Conservation (phyloP, 92 coral and sea anemone genomes). For the Pocillopora grandis region DNA sequence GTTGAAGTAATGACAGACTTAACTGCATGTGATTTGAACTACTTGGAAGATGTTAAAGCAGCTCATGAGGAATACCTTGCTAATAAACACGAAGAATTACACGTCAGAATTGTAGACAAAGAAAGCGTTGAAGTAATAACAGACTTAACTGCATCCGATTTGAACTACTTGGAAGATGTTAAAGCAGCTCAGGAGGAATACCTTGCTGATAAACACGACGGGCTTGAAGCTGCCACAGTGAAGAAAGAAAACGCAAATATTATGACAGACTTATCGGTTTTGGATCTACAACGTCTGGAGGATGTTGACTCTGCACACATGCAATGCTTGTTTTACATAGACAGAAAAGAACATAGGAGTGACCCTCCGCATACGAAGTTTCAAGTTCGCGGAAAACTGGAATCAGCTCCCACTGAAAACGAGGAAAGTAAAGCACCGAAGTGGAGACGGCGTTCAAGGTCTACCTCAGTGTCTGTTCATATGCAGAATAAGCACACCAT, state of each 20-base stretch:
- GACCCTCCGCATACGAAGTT: conserved; percentile 16
- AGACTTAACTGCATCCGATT: conserved; percentile 26
- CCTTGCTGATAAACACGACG: not conserved
- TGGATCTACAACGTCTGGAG: conserved; percentile 47
- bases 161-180: conserved; percentile 40
- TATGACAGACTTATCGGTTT: conserved; percentile 49
- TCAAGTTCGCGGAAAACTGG: conserved; percentile 15
- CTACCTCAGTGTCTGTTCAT: conserved; percentile 14
- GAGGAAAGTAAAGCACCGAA: conserved; percentile 23
- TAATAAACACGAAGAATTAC: conserved; percentile 14
- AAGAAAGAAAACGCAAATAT: conserved; percentile 7
- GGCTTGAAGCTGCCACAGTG: not conserved
- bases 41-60: conserved; percentile 65
- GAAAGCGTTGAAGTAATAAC: conserved; percentile 45
- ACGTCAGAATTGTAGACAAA: conserved; percentile 14
- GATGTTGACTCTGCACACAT: conserved; percentile 49
- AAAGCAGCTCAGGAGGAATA: conserved; percentile 38
- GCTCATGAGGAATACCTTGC: conserved; percentile 50
- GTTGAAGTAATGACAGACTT: conserved; percentile 65
- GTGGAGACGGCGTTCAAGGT: conserved; percentile 27
- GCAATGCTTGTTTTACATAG: not conserved
- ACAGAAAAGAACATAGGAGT: not conserved
- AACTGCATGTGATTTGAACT: conserved; percentile 57
- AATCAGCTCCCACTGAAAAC: conserved; percentile 31
- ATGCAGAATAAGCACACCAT: conserved; percentile 30